phyloP scores from a whole-genome alignment of 1,140 invertebrate genomes.

The Drosophila hydei region DNA sequence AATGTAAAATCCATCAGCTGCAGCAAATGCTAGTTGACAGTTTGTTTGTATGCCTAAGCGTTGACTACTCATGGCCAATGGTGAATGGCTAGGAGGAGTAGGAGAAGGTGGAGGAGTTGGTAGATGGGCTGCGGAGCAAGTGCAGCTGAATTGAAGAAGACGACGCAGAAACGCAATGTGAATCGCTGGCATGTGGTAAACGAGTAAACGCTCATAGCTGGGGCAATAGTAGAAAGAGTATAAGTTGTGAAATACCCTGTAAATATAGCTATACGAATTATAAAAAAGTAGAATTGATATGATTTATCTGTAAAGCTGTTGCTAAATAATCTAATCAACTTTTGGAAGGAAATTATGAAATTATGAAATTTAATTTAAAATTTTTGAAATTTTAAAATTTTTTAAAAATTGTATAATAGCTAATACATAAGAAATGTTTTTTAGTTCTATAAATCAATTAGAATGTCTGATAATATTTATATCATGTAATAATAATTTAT shows the following conservation, averaged over 20 bases:
- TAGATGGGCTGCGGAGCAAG: constrained; percentile 19
- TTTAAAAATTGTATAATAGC: no score
- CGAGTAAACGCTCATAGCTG: constrained; percentile 10
- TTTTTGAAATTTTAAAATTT: no score
- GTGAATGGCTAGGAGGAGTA: neutral
- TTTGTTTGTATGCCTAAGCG: constrained; percentile 72
- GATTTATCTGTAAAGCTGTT: no score
- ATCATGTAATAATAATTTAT: no score
- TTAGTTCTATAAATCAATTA: no score
- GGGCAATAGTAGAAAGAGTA: no score
- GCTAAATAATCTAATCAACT: no score
- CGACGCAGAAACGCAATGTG: constrained; percentile 18
- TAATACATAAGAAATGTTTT: no score
- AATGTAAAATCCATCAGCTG: constrained; percentile 76
- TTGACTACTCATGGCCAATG: constrained; percentile 15
- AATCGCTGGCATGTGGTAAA: constrained; percentile 56
- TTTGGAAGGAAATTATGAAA: no score
- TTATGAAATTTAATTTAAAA: no score
- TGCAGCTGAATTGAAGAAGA: constrained; percentile 30
- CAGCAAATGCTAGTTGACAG: constrained; percentile 70
- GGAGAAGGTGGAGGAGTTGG: neutral
- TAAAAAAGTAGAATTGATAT: no score
- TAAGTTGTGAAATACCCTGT: neutral
- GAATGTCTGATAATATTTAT: no score
- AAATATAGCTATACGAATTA: neutral